A percentile compares a stretch with the other conserved stretches of the same genome.
Evolutionary conservation across 2,797 vertebrate species (phyloP).

Genomic region (Rhinichthys osculus): DNA sequence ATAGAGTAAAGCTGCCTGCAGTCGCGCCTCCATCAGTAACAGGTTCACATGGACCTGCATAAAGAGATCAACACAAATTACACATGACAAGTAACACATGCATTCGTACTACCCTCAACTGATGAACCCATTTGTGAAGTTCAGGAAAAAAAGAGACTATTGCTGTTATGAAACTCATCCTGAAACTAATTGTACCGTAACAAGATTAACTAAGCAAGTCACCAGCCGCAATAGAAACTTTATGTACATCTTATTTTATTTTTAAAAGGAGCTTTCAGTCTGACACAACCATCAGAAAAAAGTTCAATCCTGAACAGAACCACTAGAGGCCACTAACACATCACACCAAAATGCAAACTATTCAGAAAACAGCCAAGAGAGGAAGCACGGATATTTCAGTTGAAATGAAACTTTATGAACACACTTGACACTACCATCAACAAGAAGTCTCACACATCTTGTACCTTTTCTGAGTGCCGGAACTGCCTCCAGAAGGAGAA

Average conservation of each 20-base stretch:
- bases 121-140: background rate
- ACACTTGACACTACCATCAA: background rate
- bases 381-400: background rate
- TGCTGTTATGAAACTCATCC: background rate
- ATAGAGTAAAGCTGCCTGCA: constrained; percentile 81
- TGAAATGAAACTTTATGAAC: background rate
- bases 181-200: no score
- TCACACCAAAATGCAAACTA: background rate
- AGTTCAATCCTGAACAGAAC: background rate
- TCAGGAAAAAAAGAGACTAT: no score
- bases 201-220: background rate
- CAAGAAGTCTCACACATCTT: background rate
- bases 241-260: background rate
- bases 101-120: background rate
- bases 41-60: constrained; percentile 80
- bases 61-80: constrained; percentile 3
- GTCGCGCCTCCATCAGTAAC: constrained; percentile 80
- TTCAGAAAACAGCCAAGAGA: background rate
- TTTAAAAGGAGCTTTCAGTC: background rate
- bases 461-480: constrained; percentile 94
- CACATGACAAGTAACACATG: background rate
- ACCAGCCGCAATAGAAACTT: background rate
- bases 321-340: constrained; percentile 22
- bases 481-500: constrained; percentile 93
- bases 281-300: background rate